phyloP scores from a whole-genome alignment of 1,140 invertebrate genomes.

The Pseudachorutes palmiensis region DNA sequence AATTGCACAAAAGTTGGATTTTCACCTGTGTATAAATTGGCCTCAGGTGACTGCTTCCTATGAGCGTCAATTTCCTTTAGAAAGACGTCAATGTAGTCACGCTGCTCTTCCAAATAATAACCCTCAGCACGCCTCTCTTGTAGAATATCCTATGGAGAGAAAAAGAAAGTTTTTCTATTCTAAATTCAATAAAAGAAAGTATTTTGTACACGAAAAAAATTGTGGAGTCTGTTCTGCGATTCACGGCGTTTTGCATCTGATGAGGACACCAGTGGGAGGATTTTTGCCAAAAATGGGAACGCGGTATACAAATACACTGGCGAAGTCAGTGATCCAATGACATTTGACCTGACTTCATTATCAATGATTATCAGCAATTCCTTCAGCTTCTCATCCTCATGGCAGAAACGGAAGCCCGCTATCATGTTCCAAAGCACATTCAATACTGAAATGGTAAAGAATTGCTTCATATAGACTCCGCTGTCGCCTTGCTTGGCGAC shows the following conservation, averaged over 20 bases:
- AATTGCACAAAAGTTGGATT: background rate
- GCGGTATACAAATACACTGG: conserved; percentile 23
- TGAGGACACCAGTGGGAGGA: conserved; percentile 19
- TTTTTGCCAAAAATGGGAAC: conserved; percentile 21
- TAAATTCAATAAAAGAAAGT: background rate
- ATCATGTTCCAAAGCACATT: conserved; percentile 82
- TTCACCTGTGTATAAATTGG: conserved; percentile 29
- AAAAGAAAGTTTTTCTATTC: background rate
- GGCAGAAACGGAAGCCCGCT: conserved; percentile 57
- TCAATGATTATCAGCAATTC: conserved; percentile 21
- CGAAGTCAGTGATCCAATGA: conserved; percentile 24
- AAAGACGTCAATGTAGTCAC: conserved; percentile 80
- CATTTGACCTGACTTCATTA: conserved; percentile 21
- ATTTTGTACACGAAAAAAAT: conserved; percentile 27
- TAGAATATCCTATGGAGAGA: conserved; percentile 18
- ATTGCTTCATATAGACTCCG: conserved; percentile 29
- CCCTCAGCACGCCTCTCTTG: conserved; percentile 16
- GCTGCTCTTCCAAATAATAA: conserved; percentile 47
- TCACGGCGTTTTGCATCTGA: background rate
- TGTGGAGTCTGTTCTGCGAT: conserved; percentile 23
- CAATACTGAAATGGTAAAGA: conserved; percentile 48
- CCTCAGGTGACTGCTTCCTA: conserved; percentile 21
- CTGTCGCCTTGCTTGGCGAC: conserved; percentile 25
- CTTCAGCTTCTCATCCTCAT: conserved; percentile 40
- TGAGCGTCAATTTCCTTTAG: conserved; percentile 44